phyloP scores from a whole-genome alignment of 1,140 invertebrate species.

The Cyclargus thomasi region DNA sequence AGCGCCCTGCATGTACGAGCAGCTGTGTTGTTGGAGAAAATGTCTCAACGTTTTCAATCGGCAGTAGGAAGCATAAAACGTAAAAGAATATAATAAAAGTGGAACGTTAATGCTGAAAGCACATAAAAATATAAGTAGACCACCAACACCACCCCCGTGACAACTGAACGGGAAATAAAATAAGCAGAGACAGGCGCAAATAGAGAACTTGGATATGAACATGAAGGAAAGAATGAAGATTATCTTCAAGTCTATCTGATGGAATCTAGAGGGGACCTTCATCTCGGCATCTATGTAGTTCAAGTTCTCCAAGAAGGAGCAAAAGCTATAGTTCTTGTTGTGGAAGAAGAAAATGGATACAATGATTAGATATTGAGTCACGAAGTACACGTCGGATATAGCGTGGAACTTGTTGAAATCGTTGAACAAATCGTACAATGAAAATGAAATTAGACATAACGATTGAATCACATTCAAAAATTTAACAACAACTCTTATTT shows the following conservation, averaged over 20 bases:
- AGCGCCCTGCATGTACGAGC: background rate
- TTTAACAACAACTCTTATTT: background rate
- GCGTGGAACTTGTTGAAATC: constrained; percentile 4
- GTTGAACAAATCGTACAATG: background rate
- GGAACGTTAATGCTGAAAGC: background rate
- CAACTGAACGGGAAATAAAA: constrained; percentile 2
- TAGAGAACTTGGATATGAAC: background rate
- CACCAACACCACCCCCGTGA: background rate
- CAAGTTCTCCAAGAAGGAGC: background rate
- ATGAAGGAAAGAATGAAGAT: background rate
- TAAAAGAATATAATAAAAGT: constrained; percentile 2
- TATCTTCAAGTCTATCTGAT: background rate
- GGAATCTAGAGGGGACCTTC: background rate
- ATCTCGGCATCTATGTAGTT: background rate
- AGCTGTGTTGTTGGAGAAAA: background rate
- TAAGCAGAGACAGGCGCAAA: background rate
- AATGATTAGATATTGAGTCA: background rate
- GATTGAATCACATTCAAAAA: background rate
- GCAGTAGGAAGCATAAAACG: background rate
- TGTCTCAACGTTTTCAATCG: background rate
- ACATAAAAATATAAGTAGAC: background rate
- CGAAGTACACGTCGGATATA: background rate
- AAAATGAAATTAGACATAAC: constrained; percentile 1
- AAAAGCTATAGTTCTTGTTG: background rate
- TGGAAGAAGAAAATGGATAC: constrained; percentile 1